phyloP scores from a whole-genome alignment of 2,888 invertebrate genomes.

The Dusona sp. region DNA sequence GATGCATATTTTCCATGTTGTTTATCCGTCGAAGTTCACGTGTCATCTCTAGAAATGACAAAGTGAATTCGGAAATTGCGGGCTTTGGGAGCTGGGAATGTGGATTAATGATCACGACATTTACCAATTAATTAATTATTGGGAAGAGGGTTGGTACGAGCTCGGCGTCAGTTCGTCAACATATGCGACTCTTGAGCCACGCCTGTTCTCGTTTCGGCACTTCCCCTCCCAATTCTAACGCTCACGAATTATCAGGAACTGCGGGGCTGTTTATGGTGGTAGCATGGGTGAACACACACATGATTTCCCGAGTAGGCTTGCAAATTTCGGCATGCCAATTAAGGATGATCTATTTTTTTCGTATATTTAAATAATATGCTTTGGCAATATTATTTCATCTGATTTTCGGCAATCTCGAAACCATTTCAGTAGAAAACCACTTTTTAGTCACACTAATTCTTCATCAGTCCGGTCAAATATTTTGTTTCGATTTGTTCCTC shows the following conservation, averaged over 20 bases:
- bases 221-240: background rate
- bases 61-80: background rate
- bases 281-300: background rate
- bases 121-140: conserved; percentile 64
- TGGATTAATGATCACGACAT: conserved; percentile 30
- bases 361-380: background rate
- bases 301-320: background rate
- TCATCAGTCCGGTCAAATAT: background rate
- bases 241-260: background rate
- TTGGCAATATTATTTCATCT: background rate
- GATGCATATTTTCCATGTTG: background rate
- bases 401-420: background rate
- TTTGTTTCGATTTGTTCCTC: background rate
- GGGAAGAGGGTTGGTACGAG: conserved; percentile 30
- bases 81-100: background rate
- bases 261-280: background rate
- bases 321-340: background rate
- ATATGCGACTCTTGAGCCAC: conserved; percentile 44
- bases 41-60: background rate
- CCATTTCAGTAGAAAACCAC: background rate
- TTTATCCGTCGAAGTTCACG: background rate
- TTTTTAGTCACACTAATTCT: background rate
- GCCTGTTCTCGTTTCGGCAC: conserved; percentile 54
- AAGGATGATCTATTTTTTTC: background rate
- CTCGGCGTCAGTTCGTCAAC: conserved; percentile 59